Percentiles rank a stretch among this genome's conserved stretches.
Evolutionary conservation across 2,888 invertebrate genomes (phyloP).

Genomic region (Eremobia ochroleuca): DNA sequence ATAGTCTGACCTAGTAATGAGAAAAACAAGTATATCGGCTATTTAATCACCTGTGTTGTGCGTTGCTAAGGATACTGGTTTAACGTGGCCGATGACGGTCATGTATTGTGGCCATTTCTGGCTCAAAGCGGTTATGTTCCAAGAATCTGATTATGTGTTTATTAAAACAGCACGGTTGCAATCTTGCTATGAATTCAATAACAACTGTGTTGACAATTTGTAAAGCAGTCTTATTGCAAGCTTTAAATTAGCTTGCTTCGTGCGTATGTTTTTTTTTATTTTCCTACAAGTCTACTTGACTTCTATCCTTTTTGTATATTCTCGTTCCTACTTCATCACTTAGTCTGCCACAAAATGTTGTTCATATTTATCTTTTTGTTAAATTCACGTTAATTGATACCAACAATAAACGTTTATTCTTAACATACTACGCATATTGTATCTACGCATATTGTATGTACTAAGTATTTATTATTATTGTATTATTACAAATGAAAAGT

Average conservation of each 20-base stretch:
- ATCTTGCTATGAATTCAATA: slow-evolving; percentile 18
- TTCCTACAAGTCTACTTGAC: background rate
- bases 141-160: slow-evolving; percentile 41
- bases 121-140: slow-evolving; percentile 44
- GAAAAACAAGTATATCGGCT: slow-evolving; percentile 47
- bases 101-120: slow-evolving; percentile 46
- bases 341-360: background rate
- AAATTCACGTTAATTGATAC: slow-evolving; percentile 1
- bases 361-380: slow-evolving; percentile 1
- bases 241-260: background rate
- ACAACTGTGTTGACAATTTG: slow-evolving; percentile 9
- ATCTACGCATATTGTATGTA: slow-evolving; percentile 2
- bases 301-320: background rate
- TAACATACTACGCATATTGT: slow-evolving; percentile 9
- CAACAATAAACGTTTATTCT: slow-evolving; percentile 13
- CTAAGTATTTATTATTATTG: no score
- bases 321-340: background rate
- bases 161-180: slow-evolving; percentile 32
- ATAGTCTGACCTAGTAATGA: slow-evolving; percentile 41
- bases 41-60: slow-evolving; percentile 45
- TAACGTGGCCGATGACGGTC: slow-evolving; percentile 20
- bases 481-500: slow-evolving; percentile 49
- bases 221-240: background rate
- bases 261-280: background rate
- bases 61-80: slow-evolving; percentile 36